Base-by-base conservation (phyloP, 1,140 invertebrate genomes). In the Sesamia nonagrioides region DNA sequence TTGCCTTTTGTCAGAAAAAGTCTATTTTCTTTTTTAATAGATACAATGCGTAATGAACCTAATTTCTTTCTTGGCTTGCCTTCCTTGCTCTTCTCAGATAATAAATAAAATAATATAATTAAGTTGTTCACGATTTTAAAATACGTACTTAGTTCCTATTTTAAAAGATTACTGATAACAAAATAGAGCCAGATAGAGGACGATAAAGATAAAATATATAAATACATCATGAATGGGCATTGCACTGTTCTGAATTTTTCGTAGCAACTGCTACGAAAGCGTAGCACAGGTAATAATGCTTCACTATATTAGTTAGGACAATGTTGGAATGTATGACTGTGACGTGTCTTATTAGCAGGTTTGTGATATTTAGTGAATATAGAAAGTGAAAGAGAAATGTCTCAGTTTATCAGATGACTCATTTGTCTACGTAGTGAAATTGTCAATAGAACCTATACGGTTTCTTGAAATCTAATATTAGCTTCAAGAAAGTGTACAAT, bases 201-300 rank as follows among this genome's bases (percentile, higher is more conserved):
- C n/a, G n/a, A n/a, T n/a, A n/a, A n/a, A n/a, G 37, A 66, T 66
- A 66, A 42, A 66, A 42, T 66, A 35, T 42, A 66, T n/a, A 40
- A 63, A 63, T 63, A 21, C 35, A 21, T 13, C 42, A 42, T 18
- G 61, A 42, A 42, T 66, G 17, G 60, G 6, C 60, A 66, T 42
- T 68, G 21, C 42, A 48, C 33, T 48, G 8, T 27, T 11, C 4
- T 18, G 37, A 17, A 11, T 33, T 35, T 50, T 77, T 69, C 82
- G 82, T 80, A 84, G 82, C 78, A 56, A 33, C 2, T 27, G 27
- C 82, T 84, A 84, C 82, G 74, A 82, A 48, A 42, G 9, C 79
- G 82, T 83, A 83, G 79, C 79, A 60, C 21, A 13, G 37, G 58
- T 52, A 66, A 73, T 54, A 37, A 42, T 52, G 21, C 37, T 21